Evolutionary conservation across 2,797 vertebrate genomes (phyloP), one percentile per base, ranked within the genome.

Genomic region (Calcarius lapponicus): DNA sequence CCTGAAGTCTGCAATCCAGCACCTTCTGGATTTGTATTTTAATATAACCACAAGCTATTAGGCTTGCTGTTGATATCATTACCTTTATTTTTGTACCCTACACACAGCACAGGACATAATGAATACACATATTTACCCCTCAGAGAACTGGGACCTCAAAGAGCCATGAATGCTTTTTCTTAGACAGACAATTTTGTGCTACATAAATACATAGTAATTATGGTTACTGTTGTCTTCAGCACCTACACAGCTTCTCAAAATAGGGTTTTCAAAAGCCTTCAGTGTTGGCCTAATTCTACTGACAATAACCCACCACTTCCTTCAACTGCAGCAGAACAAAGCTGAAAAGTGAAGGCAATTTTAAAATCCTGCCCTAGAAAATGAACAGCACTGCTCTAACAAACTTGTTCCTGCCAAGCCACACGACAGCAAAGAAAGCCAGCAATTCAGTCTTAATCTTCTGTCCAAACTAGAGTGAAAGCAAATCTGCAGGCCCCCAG

Each of bases 181-280:
- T 13, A 74, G 61, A 83, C 22, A 54, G 54, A 57, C 0, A 1
- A 69, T 64, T 92, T 72, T 72, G 40, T 75, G 69, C 58, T 79
- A 57, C 48, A 80, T 62, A 87, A 94, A 80, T 54, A 93, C 60
- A 71, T 7, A 64, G 50, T 28, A 88, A 89, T 74, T 62, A 89
- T 7, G 58, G 71, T 80, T 67, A 58, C 36, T 2, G 0, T 17
- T 86, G 58, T 47, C 31, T 85, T 85, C 81, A 89, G 47, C 48
- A 90, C 40, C 73, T 76, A 80, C 22, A 71, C 0, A 2, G 42
- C 53, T 89, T 85, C 47, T 89, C 20, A 69, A 91, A 93, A 54
- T 0, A 0, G 11, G 5, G 5, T 61, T 92, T 74, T 75, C 72
- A 92, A 92, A 93, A 91, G 31, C 50, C 54, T 71, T 78, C 45